Percentiles rank a stretch among this genome's conserved stretches.
These are phyloP conservation scores for Axea sp. DNA, from an alignment of 2,888 invertebrate genomes.

Conservation along the genomic window DNA sequence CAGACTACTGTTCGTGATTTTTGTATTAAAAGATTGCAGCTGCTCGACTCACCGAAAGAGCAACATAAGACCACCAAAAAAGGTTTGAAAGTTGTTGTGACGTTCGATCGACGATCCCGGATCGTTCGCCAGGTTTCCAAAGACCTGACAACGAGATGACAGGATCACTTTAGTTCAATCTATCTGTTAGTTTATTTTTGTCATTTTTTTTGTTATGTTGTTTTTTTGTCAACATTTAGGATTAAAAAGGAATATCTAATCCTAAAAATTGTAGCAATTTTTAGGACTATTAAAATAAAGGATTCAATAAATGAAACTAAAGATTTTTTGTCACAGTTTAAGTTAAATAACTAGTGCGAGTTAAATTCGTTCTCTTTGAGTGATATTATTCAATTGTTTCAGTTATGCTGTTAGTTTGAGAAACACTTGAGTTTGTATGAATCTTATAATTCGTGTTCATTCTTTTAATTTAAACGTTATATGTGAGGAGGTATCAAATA, in stretches of 20 bases:
- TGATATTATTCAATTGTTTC: neutral
- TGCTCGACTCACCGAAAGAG: constrained; percentile 91
- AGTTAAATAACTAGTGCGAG: too few species aligned
- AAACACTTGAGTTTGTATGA: constrained; percentile 44
- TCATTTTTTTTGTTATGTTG: too few species aligned
- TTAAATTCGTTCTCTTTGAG: too few species aligned
- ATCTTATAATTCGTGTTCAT: neutral
- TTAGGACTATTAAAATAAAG: too few species aligned
- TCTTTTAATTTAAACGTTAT: too few species aligned
- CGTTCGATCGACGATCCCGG: constrained; percentile 92
- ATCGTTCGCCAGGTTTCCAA: constrained; percentile 94
- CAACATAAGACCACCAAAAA: constrained; percentile 94
- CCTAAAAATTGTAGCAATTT: too few species aligned
- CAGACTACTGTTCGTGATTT: constrained; percentile 49
- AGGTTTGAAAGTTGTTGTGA: constrained; percentile 97
- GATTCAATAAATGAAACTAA: too few species aligned
- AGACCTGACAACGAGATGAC: constrained; percentile 85
- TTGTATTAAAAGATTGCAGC: constrained; percentile 65
- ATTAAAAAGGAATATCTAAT: too few species aligned
- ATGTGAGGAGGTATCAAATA: too few species aligned
- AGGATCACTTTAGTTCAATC: constrained; percentile 41
- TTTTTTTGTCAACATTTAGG: too few species aligned
- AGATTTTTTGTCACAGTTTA: too few species aligned
- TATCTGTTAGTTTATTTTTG: constrained; percentile 6
- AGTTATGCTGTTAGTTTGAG: constrained; percentile 14